phyloP scores from a whole-genome alignment of 2,113 vertebrate genomes.

The Anarrhichthys ocellatus region DNA sequence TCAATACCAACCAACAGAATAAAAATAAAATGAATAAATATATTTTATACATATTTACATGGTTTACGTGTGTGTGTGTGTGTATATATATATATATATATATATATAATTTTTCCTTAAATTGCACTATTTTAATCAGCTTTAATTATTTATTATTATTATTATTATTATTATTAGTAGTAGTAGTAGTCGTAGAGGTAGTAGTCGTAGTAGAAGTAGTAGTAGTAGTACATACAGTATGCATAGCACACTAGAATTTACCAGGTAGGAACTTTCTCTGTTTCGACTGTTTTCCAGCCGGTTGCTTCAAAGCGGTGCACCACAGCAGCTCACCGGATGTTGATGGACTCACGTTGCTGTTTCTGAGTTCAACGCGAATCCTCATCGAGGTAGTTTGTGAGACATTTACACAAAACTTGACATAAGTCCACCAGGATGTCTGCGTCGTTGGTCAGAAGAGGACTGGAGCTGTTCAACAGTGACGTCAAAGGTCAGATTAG shows the following conservation, averaged over 20 bases:
- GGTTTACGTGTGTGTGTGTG: too few species aligned
- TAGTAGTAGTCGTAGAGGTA: not conserved
- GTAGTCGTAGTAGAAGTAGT: too few species aligned
- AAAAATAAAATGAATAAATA: too few species aligned
- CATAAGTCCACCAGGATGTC: slow-evolving; percentile 60
- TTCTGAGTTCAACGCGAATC: rapidly evolving
- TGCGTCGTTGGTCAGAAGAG: slow-evolving; percentile 71
- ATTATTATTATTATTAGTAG: not conserved
- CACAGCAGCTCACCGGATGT: slow-evolving; percentile 47
- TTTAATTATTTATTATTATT: too few species aligned
- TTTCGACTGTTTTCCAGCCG: slow-evolving; percentile 1
- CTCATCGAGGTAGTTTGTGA: too few species aligned
- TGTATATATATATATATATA: too few species aligned
- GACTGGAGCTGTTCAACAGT: slow-evolving; percentile 68
- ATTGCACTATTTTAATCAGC: too few species aligned
- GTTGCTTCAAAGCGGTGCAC: slow-evolving; percentile 32
- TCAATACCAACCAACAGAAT: too few species aligned
- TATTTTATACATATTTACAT: too few species aligned
- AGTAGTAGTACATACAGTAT: too few species aligned
- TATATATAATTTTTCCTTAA: too few species aligned
- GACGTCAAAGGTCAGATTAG: slow-evolving; percentile 67
- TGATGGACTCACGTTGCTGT: slow-evolving; percentile 22
- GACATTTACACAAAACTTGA: too few species aligned
- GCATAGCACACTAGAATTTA: not conserved
- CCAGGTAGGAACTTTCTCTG: not conserved